phyloP scores from a whole-genome alignment of 2,797 vertebrate species.

The Leptodactylus fallax region DNA sequence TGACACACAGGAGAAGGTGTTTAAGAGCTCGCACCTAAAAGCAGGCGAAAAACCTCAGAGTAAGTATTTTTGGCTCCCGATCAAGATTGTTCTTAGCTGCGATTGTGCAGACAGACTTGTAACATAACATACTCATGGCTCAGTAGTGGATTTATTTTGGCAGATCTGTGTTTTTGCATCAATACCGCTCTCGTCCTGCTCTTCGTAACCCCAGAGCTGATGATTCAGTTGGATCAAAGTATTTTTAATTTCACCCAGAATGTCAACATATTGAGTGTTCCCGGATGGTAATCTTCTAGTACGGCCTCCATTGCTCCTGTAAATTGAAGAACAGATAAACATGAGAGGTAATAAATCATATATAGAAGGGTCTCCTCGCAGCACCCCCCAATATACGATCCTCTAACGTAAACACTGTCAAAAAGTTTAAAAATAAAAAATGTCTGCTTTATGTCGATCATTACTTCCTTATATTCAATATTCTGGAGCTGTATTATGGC shows the following conservation, averaged over 20 bases:
- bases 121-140: slow-evolving; percentile 61
- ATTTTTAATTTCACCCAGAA: slow-evolving; percentile 23
- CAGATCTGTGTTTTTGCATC: slow-evolving; percentile 59
- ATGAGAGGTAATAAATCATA: slow-evolving; percentile 6
- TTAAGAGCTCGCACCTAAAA: slow-evolving; percentile 33
- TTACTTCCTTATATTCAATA: neutral
- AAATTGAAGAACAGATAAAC: slow-evolving; percentile 6
- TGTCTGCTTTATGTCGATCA: neutral
- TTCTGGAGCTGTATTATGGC: neutral
- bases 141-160: slow-evolving; percentile 58
- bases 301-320: neutral
- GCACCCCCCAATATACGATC: neutral
- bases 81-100: slow-evolving; percentile 62
- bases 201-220: slow-evolving; percentile 25
- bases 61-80: slow-evolving; percentile 48
- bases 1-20: slow-evolving; percentile 33
- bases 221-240: slow-evolving; percentile 49
- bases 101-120: slow-evolving; percentile 57
- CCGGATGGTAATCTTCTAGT: neutral
- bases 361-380: neutral
- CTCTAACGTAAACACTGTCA: neutral
- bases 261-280: neutral
- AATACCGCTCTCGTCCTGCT: slow-evolving; percentile 46
- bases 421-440: neutral
- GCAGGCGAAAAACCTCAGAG: slow-evolving; percentile 42